Evolutionary conservation across 1,140 invertebrate genomes (phyloP).

Genomic region (Oncopodura yosiiana): DNA sequence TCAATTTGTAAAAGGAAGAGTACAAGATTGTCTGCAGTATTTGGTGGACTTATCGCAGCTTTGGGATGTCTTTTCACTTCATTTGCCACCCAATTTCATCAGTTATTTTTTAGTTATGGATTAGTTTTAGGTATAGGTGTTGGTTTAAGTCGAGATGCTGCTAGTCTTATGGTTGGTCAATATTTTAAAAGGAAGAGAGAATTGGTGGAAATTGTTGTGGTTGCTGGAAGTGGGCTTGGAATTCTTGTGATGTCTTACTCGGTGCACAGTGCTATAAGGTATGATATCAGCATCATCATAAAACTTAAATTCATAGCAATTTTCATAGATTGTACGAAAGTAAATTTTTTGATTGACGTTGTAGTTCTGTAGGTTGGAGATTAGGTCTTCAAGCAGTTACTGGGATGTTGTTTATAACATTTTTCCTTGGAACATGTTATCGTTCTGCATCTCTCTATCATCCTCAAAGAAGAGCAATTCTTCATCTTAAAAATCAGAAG

Average conservation of each 20-base stretch:
- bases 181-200: conserved; percentile 77
- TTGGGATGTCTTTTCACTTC: conserved; percentile 77
- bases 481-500: conserved; percentile 83
- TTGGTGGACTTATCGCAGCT: conserved; percentile 73
- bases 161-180: conserved; percentile 79
- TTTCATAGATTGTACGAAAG: not conserved
- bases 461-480: conserved; percentile 73
- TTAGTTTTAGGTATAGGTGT: conserved; percentile 64
- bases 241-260: conserved; percentile 72
- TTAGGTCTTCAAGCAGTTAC: conserved; percentile 76
- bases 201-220: conserved; percentile 76
- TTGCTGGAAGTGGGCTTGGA: conserved; percentile 72
- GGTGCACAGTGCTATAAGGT: conserved; percentile 68
- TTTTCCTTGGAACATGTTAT: conserved; percentile 78
- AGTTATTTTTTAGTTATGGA: conserved; percentile 77
- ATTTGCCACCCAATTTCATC: conserved; percentile 79
- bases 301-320: too few relatives aligned
- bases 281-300: conserved; percentile 37
- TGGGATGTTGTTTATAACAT: conserved; percentile 68
- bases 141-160: conserved; percentile 69
- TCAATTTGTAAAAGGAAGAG: conserved; percentile 75
- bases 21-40: conserved; percentile 71
- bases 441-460: conserved; percentile 81
- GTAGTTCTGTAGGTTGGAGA: conserved; percentile 76
- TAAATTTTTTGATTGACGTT: conserved; percentile 36